These are phyloP conservation scores for Dendrocincla fuliginosa DNA, from an alignment of 2,797 vertebrate genomes.

Conservation along the genomic window DNA sequence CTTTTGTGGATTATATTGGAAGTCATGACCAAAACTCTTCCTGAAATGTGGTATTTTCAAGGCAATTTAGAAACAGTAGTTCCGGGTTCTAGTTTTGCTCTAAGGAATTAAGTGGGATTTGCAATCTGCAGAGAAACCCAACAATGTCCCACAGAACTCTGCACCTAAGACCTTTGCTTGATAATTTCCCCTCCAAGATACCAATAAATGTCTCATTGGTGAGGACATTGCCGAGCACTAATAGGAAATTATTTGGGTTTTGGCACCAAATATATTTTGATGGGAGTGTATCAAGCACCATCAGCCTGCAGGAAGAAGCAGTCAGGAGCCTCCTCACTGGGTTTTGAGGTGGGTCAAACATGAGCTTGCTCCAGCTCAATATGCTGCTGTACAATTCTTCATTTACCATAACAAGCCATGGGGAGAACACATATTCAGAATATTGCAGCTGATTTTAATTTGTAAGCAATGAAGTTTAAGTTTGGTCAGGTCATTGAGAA, in stretches of 20 bases:
- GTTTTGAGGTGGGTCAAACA: neutral
- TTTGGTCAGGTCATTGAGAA: neutral
- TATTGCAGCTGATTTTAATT: neutral
- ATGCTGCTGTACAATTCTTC: neutral
- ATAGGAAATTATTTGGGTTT: neutral
- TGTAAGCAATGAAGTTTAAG: neutral
- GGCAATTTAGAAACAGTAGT: neutral
- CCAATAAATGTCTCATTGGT: neutral
- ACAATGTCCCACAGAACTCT: neutral
- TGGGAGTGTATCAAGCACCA: neutral
- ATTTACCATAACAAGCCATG: neutral
- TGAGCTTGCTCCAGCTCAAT: neutral
- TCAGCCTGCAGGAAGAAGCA: neutral
- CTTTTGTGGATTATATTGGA: neutral
- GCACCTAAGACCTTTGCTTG: neutral
- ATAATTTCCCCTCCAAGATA: neutral
- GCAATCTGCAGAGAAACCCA: neutral
- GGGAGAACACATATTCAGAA: rapidly evolving
- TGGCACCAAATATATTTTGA: neutral
- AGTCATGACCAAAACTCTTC: neutral
- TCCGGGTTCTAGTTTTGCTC: neutral
- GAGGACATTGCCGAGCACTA: neutral
- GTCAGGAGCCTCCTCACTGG: neutral
- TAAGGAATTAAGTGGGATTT: neutral
- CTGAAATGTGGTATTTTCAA: neutral